These are phyloP conservation scores for Platorchestia sp. DNA, from an alignment of 1,140 invertebrate genomes.

Conservation along the genomic window DNA sequence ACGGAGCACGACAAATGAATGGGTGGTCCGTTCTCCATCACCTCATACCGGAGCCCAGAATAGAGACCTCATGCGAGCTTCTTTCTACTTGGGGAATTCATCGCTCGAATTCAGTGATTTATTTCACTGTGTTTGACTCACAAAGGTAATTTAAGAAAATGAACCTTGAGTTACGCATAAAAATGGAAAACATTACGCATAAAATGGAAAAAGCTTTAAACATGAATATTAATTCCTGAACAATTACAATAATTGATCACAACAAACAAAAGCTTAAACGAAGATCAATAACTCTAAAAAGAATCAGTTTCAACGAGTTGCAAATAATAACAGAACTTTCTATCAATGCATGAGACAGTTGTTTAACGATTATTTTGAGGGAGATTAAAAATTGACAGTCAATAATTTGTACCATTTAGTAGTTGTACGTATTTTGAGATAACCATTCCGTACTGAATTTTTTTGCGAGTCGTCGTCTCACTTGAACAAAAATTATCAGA, in stretches of 20 bases:
- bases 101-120: background rate
- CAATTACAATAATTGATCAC: background rate
- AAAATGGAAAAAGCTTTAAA: background rate
- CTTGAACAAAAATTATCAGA: too few species aligned
- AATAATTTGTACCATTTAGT: background rate
- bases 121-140: background rate
- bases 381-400: background rate
- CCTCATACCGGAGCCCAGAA: background rate
- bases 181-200: background rate
- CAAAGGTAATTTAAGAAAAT: too few species aligned
- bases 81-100: background rate
- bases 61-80: background rate
- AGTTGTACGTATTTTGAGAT: background rate
- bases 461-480: background rate
- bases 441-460: background rate
- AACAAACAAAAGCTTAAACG: background rate
- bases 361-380: background rate
- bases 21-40: background rate
- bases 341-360: background rate
- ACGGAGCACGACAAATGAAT: background rate
- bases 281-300: background rate
- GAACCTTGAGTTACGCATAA: background rate
- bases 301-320: background rate
- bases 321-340: background rate
- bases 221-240: background rate